Conservation (phyloP, 2,113 vertebrate genomes). For the Trichechus manatus region DNA sequence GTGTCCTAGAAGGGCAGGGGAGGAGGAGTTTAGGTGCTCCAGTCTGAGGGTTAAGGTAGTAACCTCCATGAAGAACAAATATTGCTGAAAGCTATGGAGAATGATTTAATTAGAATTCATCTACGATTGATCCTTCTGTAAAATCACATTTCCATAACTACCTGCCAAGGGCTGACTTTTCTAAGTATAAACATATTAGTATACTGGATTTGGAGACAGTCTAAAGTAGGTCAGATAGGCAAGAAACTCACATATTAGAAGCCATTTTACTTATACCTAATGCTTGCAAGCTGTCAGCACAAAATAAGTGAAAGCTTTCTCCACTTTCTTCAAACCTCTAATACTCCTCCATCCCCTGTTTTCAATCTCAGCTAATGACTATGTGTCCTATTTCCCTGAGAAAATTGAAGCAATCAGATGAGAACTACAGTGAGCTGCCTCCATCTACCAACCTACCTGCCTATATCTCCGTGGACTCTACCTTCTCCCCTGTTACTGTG, state of each 20-base stretch:
- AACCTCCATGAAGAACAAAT: background rate
- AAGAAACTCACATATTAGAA: conserved; percentile 1
- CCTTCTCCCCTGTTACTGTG: background rate
- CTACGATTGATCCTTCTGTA: background rate
- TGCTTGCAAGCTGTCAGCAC: background rate
- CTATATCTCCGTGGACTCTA: background rate
- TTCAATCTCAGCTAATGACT: background rate
- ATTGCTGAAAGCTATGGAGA: too few species aligned
- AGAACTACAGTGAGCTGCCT: background rate
- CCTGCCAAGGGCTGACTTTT: background rate
- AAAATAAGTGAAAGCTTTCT: background rate
- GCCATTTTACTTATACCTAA: background rate
- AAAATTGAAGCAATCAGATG: background rate
- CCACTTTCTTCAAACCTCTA: background rate
- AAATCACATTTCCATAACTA: background rate
- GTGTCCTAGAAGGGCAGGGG: background rate
- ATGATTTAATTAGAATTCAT: background rate
- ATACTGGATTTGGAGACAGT: conserved; percentile 10
- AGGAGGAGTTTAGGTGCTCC: background rate
- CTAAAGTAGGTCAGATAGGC: background rate
- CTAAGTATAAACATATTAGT: background rate
- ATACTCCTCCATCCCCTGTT: background rate
- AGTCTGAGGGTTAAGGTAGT: background rate
- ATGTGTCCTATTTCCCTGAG: background rate
- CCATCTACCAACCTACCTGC: background rate